Evolutionary conservation across 2,888 invertebrate genomes (phyloP).

Genomic region (Atherix ibis): DNA sequence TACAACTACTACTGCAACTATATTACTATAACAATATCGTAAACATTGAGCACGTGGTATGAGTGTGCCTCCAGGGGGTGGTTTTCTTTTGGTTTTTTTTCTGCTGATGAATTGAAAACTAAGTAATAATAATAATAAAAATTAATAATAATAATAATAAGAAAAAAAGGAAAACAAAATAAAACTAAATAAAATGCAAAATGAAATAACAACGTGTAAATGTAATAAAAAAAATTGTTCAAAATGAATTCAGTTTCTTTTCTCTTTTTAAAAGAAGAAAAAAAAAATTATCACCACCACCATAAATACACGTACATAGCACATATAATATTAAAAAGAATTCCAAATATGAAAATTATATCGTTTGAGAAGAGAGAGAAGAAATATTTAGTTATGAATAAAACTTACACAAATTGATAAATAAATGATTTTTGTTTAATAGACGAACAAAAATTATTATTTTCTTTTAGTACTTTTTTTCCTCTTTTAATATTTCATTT

Average conservation of each 20-base stretch:
- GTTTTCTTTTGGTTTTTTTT: slow-evolving; percentile 7
- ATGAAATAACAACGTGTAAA: slow-evolving; percentile 10
- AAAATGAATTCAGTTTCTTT: too few species aligned
- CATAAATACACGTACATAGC: too few species aligned
- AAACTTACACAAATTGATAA: too few species aligned
- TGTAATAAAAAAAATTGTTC: slow-evolving; percentile 11
- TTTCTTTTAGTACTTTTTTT: too few species aligned
- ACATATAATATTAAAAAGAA: too few species aligned
- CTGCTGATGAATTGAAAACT: neutral
- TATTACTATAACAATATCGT: slow-evolving; percentile 1
- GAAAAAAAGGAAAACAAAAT: neutral
- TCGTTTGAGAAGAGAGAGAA: too few species aligned
- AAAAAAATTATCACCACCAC: neutral
- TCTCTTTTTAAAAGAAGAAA: slow-evolving; percentile 9
- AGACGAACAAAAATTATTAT: too few species aligned
- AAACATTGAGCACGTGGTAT: slow-evolving; percentile 12
- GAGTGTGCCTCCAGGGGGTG: slow-evolving; percentile 10
- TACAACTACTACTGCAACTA: neutral
- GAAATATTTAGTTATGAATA: too few species aligned
- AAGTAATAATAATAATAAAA: neutral
- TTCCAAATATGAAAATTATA: too few species aligned
- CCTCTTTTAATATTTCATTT: too few species aligned
- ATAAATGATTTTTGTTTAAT: too few species aligned
- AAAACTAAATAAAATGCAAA: slow-evolving; percentile 5
- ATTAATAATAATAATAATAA: neutral